Evolutionary conservation across 2,113 vertebrate species (phyloP).

Genomic region (Cyprinodon tularosa): DNA sequence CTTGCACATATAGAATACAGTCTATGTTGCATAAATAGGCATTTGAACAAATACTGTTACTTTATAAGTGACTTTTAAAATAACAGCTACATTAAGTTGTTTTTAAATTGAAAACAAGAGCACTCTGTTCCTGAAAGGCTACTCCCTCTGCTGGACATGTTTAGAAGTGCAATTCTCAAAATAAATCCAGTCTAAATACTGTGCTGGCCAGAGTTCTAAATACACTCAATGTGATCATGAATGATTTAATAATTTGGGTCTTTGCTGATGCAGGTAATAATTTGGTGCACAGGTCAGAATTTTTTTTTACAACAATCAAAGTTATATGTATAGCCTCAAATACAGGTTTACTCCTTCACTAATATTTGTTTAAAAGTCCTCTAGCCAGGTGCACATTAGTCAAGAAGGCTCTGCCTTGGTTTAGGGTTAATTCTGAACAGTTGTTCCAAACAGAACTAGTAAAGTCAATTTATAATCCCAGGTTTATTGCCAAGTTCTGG

Average conservation of each 20-base stretch:
- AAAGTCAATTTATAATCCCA: too few species aligned
- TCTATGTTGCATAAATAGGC: not conserved
- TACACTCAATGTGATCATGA: too few species aligned
- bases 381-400: too few species aligned
- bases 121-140: not conserved
- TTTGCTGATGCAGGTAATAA: not conserved
- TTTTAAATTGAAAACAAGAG: not conserved
- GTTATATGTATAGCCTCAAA: not conserved
- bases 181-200: not conserved
- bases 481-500: too few species aligned
- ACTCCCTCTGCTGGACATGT: slow-evolving; percentile 26
- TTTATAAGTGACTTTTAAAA: not conserved
- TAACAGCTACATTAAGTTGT: not conserved
- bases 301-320: not conserved
- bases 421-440: too few species aligned
- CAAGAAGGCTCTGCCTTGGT: too few species aligned
- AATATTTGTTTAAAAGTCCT: not conserved
- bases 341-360: not conserved
- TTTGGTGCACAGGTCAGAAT: not conserved
- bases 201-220: too few species aligned
- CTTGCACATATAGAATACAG: too few species aligned
- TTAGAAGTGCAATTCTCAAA: slow-evolving; percentile 3
- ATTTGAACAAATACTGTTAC: not conserved
- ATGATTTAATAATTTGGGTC: too few species aligned
- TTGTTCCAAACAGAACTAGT: too few species aligned